Evolutionary conservation across 2,113 vertebrate genomes (phyloP).

Genomic region (Heliornis fulica): DNA sequence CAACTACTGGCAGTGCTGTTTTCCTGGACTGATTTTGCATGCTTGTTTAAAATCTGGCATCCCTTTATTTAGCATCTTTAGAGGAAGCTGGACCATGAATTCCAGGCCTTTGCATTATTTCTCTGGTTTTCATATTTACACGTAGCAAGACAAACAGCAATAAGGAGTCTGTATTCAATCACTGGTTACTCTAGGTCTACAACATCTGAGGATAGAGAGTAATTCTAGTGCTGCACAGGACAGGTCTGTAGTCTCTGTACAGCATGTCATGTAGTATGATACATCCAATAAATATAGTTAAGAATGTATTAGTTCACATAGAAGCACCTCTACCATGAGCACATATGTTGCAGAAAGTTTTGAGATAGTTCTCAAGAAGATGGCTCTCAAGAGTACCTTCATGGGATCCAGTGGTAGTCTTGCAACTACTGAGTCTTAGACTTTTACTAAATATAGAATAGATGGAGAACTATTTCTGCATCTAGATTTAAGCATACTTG

Average conservation of each 20-base stretch:
- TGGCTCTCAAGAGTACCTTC: neutral
- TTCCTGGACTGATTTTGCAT: neutral
- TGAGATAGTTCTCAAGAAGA: neutral
- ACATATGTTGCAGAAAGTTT: neutral
- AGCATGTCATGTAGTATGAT: neutral
- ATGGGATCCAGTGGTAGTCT: neutral
- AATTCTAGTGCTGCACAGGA: neutral
- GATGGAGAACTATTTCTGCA: neutral
- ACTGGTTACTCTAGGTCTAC: neutral
- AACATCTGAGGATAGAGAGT: neutral
- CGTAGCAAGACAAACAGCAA: neutral
- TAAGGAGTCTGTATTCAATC: neutral
- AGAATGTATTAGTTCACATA: neutral
- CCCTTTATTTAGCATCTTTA: conserved; percentile 22
- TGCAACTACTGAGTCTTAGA: neutral
- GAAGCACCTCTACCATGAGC: neutral
- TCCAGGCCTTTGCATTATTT: neutral
- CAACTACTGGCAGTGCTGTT: neutral
- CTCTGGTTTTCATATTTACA: neutral
- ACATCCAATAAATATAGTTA: neutral
- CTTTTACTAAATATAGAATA: neutral
- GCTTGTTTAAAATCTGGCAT: neutral
- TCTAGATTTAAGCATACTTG: neutral
- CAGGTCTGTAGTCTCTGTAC: neutral
- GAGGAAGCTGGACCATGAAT: neutral